phyloP scores from a whole-genome alignment of 2,113 vertebrate genomes.

The Prunella himalayana region DNA sequence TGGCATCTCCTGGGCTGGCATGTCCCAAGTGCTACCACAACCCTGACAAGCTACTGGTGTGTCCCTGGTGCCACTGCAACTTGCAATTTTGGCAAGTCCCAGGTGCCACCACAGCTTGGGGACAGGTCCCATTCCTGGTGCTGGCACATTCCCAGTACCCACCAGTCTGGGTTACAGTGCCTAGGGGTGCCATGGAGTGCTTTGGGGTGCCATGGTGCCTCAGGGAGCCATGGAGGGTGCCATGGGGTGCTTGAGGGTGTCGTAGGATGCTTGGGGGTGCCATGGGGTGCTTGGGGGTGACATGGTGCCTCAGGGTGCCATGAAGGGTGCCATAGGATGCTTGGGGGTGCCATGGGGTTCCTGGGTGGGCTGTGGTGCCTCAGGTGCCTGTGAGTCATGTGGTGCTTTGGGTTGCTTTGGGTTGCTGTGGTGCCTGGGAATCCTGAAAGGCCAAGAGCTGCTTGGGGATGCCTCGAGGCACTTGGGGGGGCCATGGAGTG shows the following conservation, averaged over 20 bases:
- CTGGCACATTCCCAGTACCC: neutral
- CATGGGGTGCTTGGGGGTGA: accelerated
- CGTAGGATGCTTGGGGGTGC: neutral
- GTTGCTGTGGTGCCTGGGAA: too few species aligned
- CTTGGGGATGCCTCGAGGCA: neutral
- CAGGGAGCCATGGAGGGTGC: neutral
- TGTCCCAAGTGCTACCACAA: neutral
- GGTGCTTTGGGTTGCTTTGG: too few species aligned
- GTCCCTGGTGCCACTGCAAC: neutral
- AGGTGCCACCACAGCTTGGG: too few species aligned
- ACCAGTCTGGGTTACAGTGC: neutral
- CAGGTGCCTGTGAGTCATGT: too few species aligned
- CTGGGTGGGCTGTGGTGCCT: neutral
- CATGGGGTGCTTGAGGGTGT: neutral
- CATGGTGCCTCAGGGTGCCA: neutral
- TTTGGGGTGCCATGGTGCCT: neutral
- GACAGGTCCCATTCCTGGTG: neutral
- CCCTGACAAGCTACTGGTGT: neutral
- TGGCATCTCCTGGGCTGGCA: neutral
- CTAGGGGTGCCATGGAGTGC: neutral
- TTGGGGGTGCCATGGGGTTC: neutral
- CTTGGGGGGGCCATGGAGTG: accelerated
- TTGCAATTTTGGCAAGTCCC: neutral
- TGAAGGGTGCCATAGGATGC: neutral
- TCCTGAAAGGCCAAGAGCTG: too few species aligned